Evolutionary conservation across 1,140 invertebrate species (phyloP), one percentile per base, ranked within the genome.

Genomic region (Aplysia californica): DNA sequence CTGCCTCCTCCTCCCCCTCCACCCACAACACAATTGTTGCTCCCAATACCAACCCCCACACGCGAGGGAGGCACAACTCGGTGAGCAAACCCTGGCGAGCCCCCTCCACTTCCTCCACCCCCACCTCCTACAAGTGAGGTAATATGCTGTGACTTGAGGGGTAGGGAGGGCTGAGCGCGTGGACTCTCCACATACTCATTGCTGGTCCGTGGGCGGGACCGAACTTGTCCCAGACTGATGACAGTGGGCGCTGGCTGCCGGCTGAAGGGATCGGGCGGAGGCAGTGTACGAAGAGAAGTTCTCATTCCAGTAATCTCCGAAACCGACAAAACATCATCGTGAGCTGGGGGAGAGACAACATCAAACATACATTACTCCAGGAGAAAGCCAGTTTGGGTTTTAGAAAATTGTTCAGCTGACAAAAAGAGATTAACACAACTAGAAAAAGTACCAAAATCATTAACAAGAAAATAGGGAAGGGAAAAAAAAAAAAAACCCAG

Each of bases 181-280:
- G 85, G 85, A 41, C 83, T 86, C 69, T 89, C 87, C 75, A 89
- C 86, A 82, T 89, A 89, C 44, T 89, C 87, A 82, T 89, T 89
- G 68, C 82, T 82, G 29, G 80, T 75, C 44, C 86, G 77, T 10
- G 87, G 87, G 26, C 86, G 80, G 29, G 83, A 80, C 33, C 85
- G 74, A 33, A 86, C 81, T 70, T 87, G 85, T 33, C 82, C 85
- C 58, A 88, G 72, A 10, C 82, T 85, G 44, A 86, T 84, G 20
- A 86, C 77, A 23, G 67, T 26, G 50, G 56, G 35, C 26, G 36
- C 75, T n/a, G 44, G 58, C 55, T 77, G 76, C 35, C 36, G 41
- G 31, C 38, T 36, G 38, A 67, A 38, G 39, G 71, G 56, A 69
- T 79, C 77, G 0, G 82, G 80, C 58, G 71, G 79, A 56, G 81